phyloP scores from a whole-genome alignment of 2,797 vertebrate genomes.

The Coccyzus lansbergi region DNA sequence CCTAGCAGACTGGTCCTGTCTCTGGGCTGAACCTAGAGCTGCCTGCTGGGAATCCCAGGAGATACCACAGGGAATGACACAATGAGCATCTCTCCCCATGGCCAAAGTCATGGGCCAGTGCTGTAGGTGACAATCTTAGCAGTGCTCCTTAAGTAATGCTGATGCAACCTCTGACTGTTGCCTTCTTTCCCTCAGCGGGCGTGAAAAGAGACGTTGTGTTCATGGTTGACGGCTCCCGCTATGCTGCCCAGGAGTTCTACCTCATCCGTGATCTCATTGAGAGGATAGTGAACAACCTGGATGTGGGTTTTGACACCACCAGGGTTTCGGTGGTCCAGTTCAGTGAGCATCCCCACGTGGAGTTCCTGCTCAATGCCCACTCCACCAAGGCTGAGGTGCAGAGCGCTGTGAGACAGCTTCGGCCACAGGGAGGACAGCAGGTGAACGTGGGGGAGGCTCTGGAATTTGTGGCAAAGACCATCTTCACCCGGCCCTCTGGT shows the following conservation, averaged over 20 bases:
- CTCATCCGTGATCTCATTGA: conserved; percentile 84
- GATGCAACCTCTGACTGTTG: background rate
- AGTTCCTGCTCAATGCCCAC: conserved; percentile 88
- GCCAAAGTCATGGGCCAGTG: background rate
- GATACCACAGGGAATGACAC: background rate
- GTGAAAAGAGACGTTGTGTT: conserved; percentile 92
- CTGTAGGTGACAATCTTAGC: background rate
- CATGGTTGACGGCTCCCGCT: conserved; percentile 90
- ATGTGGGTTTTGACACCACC: conserved; percentile 88
- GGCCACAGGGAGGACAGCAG: conserved; percentile 82
- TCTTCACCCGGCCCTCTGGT: conserved; percentile 90
- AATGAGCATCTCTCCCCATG: background rate
- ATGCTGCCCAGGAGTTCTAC: conserved; percentile 80
- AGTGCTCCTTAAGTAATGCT: background rate
- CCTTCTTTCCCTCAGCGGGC: conserved; percentile 60
- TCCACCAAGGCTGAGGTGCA: conserved; percentile 88
- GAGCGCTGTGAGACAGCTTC: conserved; percentile 79
- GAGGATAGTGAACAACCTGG: conserved; percentile 85
- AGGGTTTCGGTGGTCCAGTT: conserved; percentile 92
- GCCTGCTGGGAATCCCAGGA: background rate
- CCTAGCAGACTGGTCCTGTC: background rate
- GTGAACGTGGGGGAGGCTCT: conserved; percentile 88
- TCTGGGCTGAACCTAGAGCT: background rate
- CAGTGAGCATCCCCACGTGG: conserved; percentile 84
- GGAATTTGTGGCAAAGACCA: conserved; percentile 86